These are phyloP conservation scores for Indri indri DNA, from an alignment of 2,113 vertebrate species.

Conservation along the genomic window DNA sequence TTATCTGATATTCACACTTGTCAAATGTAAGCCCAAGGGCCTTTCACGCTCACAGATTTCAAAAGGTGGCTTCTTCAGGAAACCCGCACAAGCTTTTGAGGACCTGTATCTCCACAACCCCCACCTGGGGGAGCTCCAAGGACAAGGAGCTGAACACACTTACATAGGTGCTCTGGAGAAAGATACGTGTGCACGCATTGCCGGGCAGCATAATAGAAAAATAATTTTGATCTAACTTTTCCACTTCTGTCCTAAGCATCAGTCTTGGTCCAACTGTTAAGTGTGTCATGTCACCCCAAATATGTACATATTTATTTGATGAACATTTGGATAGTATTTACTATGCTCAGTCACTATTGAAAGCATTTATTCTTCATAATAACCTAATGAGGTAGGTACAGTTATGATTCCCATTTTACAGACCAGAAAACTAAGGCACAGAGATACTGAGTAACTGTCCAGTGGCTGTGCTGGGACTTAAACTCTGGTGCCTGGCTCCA, in stretches of 20 bases:
- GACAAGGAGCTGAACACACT: not conserved
- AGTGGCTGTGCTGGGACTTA: not conserved
- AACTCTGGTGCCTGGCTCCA: not conserved
- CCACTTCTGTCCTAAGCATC: not conserved
- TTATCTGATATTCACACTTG: not conserved
- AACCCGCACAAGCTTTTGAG: not conserved
- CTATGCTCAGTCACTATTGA: not conserved
- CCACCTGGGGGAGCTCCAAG: constrained; percentile 61
- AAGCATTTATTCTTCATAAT: not conserved
- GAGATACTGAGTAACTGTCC: not conserved
- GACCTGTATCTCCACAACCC: constrained; percentile 19
- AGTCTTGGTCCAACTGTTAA: not conserved
- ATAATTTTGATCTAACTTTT: not conserved
- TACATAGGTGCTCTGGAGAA: not conserved
- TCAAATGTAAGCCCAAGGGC: not conserved
- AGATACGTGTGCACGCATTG: not conserved
- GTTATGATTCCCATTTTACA: not conserved
- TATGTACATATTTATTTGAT: not conserved
- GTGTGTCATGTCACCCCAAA: not conserved
- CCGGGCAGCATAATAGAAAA: not conserved
- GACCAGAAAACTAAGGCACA: not conserved
- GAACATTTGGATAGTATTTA: not conserved
- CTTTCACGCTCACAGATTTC: not conserved
- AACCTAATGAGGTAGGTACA: not conserved
- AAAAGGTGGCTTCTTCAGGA: not conserved